A percentile compares a stretch with the other conserved stretches of the same genome.
phyloP scores from a whole-genome alignment of 2,113 vertebrate species.

The Dryoscopus gambensis region DNA sequence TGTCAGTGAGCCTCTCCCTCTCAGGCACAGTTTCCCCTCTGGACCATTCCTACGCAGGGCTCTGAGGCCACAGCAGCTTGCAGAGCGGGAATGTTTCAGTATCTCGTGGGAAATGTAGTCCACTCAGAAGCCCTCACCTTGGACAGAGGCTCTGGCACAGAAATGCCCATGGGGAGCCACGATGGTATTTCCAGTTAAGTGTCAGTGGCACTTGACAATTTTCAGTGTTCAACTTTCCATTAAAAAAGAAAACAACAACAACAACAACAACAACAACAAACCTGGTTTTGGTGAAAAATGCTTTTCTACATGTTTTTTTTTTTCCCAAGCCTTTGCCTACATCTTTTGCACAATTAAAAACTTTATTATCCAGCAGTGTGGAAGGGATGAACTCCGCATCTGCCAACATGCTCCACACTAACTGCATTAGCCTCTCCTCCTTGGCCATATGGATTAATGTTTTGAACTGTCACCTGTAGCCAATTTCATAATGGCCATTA shows the following conservation, averaged over 20 bases:
- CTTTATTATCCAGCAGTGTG: neutral
- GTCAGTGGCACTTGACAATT: neutral
- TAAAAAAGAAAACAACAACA: neutral
- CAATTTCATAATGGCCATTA: neutral
- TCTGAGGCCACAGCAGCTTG: neutral
- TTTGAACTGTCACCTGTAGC: neutral
- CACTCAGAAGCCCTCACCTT: fast-evolving
- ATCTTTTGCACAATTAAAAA: neutral
- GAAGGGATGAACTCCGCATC: neutral
- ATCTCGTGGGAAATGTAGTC: neutral
- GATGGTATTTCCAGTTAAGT: neutral
- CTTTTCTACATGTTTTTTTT: neutral
- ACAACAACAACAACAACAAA: too few species aligned
- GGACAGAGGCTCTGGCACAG: neutral
- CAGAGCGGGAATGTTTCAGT: neutral
- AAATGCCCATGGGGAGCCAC: neutral
- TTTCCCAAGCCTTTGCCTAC: neutral
- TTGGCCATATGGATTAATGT: neutral
- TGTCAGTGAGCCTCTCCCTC: neutral
- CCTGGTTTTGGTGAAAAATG: neutral
- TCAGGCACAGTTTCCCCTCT: neutral
- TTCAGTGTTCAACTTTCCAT: neutral
- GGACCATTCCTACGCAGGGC: fast-evolving
- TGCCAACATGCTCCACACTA: neutral
- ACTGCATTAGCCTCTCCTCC: neutral